Percentiles rank a stretch among this genome's conserved stretches.
phyloP scores from a whole-genome alignment of 2,888 invertebrate genomes.

The Ormyrus rosae region DNA sequence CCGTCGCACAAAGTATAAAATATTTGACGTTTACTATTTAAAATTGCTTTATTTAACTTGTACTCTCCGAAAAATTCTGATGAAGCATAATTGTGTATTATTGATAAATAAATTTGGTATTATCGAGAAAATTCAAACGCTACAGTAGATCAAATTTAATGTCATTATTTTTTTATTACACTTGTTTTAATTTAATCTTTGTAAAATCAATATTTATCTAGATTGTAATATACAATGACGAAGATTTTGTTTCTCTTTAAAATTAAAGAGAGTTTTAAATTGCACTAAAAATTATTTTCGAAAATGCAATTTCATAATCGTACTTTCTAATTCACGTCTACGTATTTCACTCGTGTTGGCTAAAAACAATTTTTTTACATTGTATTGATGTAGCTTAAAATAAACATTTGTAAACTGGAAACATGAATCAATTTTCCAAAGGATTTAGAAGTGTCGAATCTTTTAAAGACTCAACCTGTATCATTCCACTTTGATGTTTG shows the following conservation, averaged over 20 bases:
- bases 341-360: slow-evolving; percentile 20
- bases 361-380: slow-evolving; percentile 15
- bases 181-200: slow-evolving; percentile 16
- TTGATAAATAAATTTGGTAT: slow-evolving; percentile 33
- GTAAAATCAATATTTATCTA: slow-evolving; percentile 31
- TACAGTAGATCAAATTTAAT: slow-evolving; percentile 11
- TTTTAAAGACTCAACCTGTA: slow-evolving; percentile 32
- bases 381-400: neutral
- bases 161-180: neutral
- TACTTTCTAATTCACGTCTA: slow-evolving; percentile 24
- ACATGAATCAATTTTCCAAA: slow-evolving; percentile 1
- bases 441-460: slow-evolving; percentile 41
- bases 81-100: slow-evolving; percentile 32
- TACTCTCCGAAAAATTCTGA: slow-evolving; percentile 26
- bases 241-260: slow-evolving; percentile 14
- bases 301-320: neutral
- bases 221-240: slow-evolving; percentile 29
- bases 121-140: slow-evolving; percentile 23
- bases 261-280: slow-evolving; percentile 18
- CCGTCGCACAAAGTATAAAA: slow-evolving; percentile 27
- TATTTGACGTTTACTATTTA: slow-evolving; percentile 15
- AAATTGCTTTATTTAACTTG: slow-evolving; percentile 22
- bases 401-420: neutral
- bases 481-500: slow-evolving; percentile 43
- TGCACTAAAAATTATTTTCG: slow-evolving; percentile 7